Percentiles rank a stretch among this genome's conserved stretches.
These are phyloP conservation scores for Falco berigora DNA, from an alignment of 2,797 vertebrate species.

Conservation along the genomic window DNA sequence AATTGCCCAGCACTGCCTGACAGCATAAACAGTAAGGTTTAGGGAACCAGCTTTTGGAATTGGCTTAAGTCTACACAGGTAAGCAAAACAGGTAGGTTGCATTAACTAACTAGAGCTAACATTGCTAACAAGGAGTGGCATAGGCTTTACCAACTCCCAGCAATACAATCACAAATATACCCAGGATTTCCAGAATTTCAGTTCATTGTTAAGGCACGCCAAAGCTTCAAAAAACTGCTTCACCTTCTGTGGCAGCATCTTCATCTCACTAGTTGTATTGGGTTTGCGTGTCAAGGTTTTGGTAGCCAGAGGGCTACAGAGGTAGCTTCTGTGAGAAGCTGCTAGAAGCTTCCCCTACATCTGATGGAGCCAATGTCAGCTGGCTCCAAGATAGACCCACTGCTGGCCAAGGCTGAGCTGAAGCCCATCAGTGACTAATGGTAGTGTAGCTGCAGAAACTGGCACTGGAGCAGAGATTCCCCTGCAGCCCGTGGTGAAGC, in stretches of 20 bases:
- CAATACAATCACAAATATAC: not conserved
- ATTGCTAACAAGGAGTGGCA: not conserved
- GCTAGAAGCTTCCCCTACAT: not conserved
- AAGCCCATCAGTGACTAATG: not conserved
- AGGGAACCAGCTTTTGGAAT: not conserved
- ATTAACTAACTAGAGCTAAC: not conserved
- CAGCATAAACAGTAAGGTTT: not conserved
- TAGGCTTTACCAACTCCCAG: not conserved
- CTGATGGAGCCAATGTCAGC: not conserved
- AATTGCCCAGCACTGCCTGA: not conserved
- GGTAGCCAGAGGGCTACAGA: not conserved
- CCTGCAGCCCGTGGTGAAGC: not conserved
- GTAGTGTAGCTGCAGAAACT: no score
- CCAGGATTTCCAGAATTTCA: not conserved
- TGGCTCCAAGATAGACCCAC: not conserved
- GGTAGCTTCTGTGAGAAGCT: not conserved
- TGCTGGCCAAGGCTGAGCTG: accelerated
- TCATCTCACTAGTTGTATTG: not conserved
- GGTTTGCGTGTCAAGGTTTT: not conserved
- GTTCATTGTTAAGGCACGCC: not conserved
- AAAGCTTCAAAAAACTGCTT: not conserved
- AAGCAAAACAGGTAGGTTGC: not conserved
- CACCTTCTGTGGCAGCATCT: not conserved
- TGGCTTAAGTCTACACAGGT: not conserved
- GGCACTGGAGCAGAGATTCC: not conserved